A percentile compares a stretch with the other conserved stretches of the same genome.
Conservation (phyloP, 1,140 invertebrate species). For the Asbolus verrucosus region DNA sequence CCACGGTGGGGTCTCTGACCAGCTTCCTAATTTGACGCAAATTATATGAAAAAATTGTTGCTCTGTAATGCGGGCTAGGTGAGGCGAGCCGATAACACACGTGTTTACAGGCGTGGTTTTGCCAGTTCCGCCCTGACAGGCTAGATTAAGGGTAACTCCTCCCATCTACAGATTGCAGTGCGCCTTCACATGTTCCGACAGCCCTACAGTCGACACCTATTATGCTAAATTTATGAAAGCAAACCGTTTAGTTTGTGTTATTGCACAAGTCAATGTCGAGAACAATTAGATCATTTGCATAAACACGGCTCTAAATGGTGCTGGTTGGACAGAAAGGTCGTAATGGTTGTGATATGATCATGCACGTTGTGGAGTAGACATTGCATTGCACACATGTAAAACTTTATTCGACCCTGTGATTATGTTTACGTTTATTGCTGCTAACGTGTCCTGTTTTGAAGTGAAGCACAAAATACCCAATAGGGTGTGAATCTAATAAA, state of each 20-base stretch:
- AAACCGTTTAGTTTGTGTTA: slow-evolving; percentile 25
- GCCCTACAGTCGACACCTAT: slow-evolving; percentile 27
- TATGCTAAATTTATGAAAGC: slow-evolving; percentile 34
- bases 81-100: slow-evolving; percentile 4
- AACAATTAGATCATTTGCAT: slow-evolving; percentile 32
- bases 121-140: slow-evolving; percentile 33
- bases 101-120: slow-evolving; percentile 37
- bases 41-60: neutral
- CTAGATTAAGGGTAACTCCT: slow-evolving; percentile 35
- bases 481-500: slow-evolving; percentile 38
- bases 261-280: slow-evolving; percentile 15
- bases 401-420: neutral
- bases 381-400: neutral
- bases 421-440: slow-evolving; percentile 28
- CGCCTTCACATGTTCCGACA: slow-evolving; percentile 32
- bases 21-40: neutral
- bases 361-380: neutral
- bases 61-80: neutral
- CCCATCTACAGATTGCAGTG: slow-evolving; percentile 30
- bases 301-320: neutral
- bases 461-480: slow-evolving; percentile 24
- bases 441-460: slow-evolving; percentile 22
- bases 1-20: neutral
- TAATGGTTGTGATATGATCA: neutral
- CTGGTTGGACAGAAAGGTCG: slow-evolving; percentile 1